Percentiles rank a stretch among this genome's conserved stretches.
phyloP scores from a whole-genome alignment of 2,113 vertebrate genomes.

The Thomomys bottae region DNA sequence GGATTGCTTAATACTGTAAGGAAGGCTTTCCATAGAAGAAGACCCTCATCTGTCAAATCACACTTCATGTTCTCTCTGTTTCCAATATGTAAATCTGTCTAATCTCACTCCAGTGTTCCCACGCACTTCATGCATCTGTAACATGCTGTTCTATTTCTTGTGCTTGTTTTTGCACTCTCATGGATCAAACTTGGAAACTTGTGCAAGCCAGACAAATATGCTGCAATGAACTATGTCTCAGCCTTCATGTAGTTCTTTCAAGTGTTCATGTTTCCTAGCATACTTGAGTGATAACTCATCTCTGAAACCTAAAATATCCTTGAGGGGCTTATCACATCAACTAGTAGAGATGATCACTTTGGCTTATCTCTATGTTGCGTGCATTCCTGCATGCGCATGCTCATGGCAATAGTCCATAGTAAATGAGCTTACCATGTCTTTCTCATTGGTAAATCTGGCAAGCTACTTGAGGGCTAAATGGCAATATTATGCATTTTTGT shows the following conservation, averaged over 20 bases:
- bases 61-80: background rate
- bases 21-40: background rate
- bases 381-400: background rate
- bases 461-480: background rate
- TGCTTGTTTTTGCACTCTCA: background rate
- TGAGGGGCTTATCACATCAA: background rate
- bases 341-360: background rate
- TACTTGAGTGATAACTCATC: background rate
- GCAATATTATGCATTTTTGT: background rate
- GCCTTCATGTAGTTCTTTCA: background rate
- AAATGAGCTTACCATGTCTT: background rate
- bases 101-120: background rate
- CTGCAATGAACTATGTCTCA: background rate
- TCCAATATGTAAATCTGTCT: background rate
- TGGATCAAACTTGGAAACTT: background rate
- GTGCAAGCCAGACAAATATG: too few species aligned
- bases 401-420: background rate
- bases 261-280: background rate
- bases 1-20: background rate
- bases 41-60: background rate
- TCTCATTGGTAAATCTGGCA: background rate
- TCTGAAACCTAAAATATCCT: background rate
- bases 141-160: background rate
- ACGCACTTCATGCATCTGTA: background rate
- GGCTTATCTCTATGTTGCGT: background rate